A percentile compares a stretch with the other conserved stretches of the same genome.
Conservation (phyloP, 2,797 vertebrate genomes). For the Lepus townsendii region DNA sequence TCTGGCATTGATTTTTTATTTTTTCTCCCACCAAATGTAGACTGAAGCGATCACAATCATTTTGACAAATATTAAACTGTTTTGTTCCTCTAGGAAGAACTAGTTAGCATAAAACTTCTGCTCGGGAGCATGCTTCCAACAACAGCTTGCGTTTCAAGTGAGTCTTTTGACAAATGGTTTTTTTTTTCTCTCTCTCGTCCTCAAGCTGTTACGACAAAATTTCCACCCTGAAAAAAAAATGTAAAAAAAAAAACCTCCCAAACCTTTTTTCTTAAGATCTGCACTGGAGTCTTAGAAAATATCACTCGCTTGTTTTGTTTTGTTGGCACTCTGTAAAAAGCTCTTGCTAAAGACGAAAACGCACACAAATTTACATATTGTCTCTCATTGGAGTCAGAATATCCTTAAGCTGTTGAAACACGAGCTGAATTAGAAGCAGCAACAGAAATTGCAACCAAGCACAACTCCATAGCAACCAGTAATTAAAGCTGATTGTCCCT, state of each 20-base stretch:
- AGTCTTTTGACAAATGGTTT: slow-evolving; percentile 55
- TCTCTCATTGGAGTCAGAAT: slow-evolving; percentile 58
- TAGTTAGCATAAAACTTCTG: background rate
- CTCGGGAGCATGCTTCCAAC: background rate
- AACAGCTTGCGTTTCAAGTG: slow-evolving; percentile 59
- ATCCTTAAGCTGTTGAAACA: background rate
- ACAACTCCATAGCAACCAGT: slow-evolving; percentile 62
- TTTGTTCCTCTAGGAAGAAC: background rate
- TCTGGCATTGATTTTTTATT: background rate
- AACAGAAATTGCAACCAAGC: slow-evolving; percentile 67
- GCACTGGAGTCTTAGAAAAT: background rate
- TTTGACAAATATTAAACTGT: slow-evolving; percentile 22
- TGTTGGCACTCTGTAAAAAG: background rate
- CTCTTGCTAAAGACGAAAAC: slow-evolving; percentile 25
- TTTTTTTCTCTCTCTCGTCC: slow-evolving; percentile 8
- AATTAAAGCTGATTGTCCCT: slow-evolving; percentile 55
- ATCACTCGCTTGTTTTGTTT: background rate
- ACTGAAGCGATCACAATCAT: background rate
- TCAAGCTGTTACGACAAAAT: slow-evolving; percentile 65
- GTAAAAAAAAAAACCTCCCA: background rate
- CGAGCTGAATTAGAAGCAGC: slow-evolving; percentile 51
- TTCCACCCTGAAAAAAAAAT: background rate
- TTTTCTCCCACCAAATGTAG: background rate
- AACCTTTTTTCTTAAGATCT: background rate
- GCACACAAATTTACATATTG: background rate